Conservation (phyloP, 2,797 vertebrate genomes). For the Chelon labrosus region DNA sequence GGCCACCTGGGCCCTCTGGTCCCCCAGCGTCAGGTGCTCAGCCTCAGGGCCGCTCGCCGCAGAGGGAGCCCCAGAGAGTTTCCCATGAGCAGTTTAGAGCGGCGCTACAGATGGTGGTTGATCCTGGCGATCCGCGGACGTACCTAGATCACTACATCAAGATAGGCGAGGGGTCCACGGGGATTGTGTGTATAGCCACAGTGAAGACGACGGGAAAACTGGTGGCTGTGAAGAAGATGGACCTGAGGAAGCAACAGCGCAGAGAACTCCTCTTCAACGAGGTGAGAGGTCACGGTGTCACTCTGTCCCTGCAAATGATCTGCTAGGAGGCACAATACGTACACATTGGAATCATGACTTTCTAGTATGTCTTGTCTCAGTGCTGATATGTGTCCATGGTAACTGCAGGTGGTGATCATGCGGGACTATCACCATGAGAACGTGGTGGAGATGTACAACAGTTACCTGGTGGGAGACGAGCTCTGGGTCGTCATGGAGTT, state of each 20-base stretch:
- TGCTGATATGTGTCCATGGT: conserved; percentile 3
- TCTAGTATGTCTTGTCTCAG: background rate
- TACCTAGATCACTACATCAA: conserved; percentile 98
- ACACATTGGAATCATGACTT: too few species aligned
- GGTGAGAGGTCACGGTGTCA: conserved; percentile 73
- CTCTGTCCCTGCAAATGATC: too few species aligned
- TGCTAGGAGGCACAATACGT: too few species aligned
- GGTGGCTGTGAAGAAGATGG: conserved; percentile 98
- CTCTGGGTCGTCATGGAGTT: conserved; percentile 99
- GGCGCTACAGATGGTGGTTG: conserved; percentile 96
- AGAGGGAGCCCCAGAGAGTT: conserved; percentile 92
- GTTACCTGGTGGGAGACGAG: conserved; percentile 96
- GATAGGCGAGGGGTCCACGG: conserved; percentile 96
- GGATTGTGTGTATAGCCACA: conserved; percentile 94
- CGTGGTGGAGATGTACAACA: conserved; percentile 99
- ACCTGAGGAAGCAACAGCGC: conserved; percentile 94
- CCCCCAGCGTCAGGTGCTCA: conserved; percentile 40
- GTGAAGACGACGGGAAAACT: conserved; percentile 91
- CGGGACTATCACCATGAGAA: conserved; percentile 97
- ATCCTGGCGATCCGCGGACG: conserved; percentile 91
- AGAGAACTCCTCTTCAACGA: conserved; percentile 96
- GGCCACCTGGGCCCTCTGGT: conserved; percentile 55
- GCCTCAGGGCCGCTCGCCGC: conserved; percentile 85
- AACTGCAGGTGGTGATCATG: conserved; percentile 95
- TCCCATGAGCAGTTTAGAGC: conserved; percentile 98